Conservation (phyloP, 2,797 vertebrate species). For the Sylvilagus floridanus region DNA sequence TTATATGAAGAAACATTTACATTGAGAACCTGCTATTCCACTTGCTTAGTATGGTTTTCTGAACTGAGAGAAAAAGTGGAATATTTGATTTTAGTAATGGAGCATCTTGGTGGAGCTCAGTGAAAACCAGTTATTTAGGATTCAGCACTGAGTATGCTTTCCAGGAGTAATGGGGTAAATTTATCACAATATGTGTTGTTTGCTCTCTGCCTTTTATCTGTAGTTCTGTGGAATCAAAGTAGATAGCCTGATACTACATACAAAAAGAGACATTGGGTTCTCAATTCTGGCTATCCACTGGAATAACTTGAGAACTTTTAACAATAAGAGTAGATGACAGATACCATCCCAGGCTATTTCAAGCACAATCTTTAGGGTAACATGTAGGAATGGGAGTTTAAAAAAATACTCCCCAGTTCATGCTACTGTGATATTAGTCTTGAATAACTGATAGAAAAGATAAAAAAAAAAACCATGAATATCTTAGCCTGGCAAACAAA, state of each 20-base stretch:
- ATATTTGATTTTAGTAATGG: neutral
- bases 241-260: neutral
- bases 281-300: neutral
- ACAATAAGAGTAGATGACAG: slow-evolving; percentile 39
- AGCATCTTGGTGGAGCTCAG: neutral
- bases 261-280: neutral
- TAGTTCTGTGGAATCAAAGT: neutral
- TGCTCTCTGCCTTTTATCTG: neutral
- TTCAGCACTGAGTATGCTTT: neutral
- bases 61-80: neutral
- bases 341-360: neutral
- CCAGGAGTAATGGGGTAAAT: neutral
- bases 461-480: slow-evolving; percentile 1
- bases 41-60: slow-evolving; percentile 5
- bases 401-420: slow-evolving; percentile 22
- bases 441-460: slow-evolving; percentile 29
- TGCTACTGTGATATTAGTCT: neutral
- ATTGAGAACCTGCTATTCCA: neutral
- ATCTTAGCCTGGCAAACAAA: neutral
- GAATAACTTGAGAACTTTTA: neutral
- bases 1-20: neutral
- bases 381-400: neutral
- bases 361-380: slow-evolving; percentile 50
- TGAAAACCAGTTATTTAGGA: neutral
- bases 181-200: neutral